A percentile compares a stretch with the other conserved stretches of the same genome.
These are phyloP conservation scores for Lophius piscatorius DNA, from an alignment of 2,113 vertebrate genomes.

Conservation along the genomic window DNA sequence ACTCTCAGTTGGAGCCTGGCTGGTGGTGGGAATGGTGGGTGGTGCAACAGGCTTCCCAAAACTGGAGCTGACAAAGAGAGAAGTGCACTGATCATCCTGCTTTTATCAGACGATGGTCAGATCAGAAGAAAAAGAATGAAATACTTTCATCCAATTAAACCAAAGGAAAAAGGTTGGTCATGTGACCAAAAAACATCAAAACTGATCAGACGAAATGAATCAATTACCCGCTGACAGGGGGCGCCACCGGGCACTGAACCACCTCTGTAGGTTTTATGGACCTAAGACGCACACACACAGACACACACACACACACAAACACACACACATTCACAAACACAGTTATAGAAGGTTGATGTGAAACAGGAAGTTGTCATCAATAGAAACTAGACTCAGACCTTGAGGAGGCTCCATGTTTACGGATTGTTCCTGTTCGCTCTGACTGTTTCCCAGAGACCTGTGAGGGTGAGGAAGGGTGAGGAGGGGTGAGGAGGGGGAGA, in stretches of 20 bases:
- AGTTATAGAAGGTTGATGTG: neutral
- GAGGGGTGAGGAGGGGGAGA: neutral
- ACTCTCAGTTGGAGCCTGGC: slow-evolving; percentile 38
- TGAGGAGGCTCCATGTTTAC: slow-evolving; percentile 62
- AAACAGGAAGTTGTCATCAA: slow-evolving; percentile 15
- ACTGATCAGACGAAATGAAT: neutral
- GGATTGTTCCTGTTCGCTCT: slow-evolving; percentile 63
- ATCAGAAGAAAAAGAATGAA: too few species aligned
- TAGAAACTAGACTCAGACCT: slow-evolving; percentile 54
- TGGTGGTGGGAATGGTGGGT: slow-evolving; percentile 64
- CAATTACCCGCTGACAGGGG: slow-evolving; percentile 48
- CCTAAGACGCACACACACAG: slow-evolving; percentile 53
- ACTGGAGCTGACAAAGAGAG: slow-evolving; percentile 60
- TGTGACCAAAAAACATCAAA: neutral
- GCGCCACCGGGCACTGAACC: slow-evolving; percentile 69
- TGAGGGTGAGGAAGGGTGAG: neutral
- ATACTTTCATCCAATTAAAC: too few species aligned
- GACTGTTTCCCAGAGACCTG: slow-evolving; percentile 74
- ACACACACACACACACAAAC: slow-evolving; percentile 21
- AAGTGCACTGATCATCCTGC: too few species aligned
- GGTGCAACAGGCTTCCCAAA: slow-evolving; percentile 75
- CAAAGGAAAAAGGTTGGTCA: too few species aligned
- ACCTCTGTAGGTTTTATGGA: slow-evolving; percentile 62
- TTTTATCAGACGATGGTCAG: too few species aligned
- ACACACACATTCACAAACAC: slow-evolving; percentile 22